A percentile compares a stretch with the other conserved stretches of the same genome.
Evolutionary conservation across 30 jellyfish, hydroid and myxozoan species (phyloP).

Genomic region (Hydra vulgaris): DNA sequence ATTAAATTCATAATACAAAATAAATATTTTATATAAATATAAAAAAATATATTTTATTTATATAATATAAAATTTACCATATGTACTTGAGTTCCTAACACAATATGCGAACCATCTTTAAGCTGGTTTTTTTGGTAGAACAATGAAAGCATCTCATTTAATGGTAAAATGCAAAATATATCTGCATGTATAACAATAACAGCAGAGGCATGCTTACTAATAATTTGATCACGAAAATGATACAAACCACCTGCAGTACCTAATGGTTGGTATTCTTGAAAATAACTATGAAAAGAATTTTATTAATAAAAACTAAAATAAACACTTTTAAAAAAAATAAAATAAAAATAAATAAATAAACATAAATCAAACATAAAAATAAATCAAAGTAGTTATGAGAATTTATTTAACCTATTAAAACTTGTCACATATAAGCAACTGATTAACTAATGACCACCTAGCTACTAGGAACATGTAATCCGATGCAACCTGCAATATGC

Average conservation of each 20-base stretch:
- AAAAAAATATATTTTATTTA: too few species aligned
- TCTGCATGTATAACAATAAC: slow-evolving; percentile 87
- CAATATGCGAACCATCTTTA: slow-evolving; percentile 38
- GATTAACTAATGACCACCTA: too few species aligned
- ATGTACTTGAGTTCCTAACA: slow-evolving; percentile 77
- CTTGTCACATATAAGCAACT: too few species aligned
- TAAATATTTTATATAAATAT: too few species aligned
- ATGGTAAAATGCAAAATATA: slow-evolving; percentile 78
- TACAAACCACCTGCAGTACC: slow-evolving; percentile 98
- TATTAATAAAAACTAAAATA: neutral
- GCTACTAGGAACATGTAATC: too few species aligned
- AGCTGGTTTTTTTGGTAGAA: slow-evolving; percentile 35
- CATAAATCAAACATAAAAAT: neutral
- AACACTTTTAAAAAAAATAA: neutral
- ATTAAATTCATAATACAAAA: too few species aligned
- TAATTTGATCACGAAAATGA: slow-evolving; percentile 84
- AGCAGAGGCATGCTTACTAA: slow-evolving; percentile 54
- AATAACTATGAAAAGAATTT: slow-evolving; percentile 37
- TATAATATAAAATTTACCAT: neutral
- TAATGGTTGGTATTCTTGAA: slow-evolving; percentile 85
- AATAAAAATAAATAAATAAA: neutral
- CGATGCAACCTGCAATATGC: too few species aligned
- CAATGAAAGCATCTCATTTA: slow-evolving; percentile 45
- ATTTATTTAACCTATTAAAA: too few species aligned
- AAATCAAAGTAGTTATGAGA: too few species aligned